A percentile compares a stretch with the other conserved stretches of the same genome.
Conservation (phyloP, 2,797 vertebrate species). For the Lagodon rhomboides region DNA sequence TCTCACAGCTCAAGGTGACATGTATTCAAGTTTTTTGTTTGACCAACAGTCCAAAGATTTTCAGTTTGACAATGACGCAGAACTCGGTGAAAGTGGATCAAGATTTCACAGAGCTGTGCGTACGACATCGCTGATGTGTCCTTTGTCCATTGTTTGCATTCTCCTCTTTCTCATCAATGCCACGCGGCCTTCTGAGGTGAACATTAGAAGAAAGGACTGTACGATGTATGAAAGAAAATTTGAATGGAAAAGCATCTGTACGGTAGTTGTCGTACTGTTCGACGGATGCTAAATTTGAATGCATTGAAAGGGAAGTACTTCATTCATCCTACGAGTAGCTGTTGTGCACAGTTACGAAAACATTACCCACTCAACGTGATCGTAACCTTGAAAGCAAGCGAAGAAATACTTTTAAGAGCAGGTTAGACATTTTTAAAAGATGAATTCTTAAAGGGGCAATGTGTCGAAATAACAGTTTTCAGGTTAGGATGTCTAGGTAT, state of each 20-base stretch:
- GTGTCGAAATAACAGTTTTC: too few species aligned
- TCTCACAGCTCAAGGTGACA: constrained; percentile 33
- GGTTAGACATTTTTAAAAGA: too few species aligned
- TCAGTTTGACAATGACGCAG: background rate
- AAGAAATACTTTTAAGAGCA: too few species aligned
- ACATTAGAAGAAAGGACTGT: background rate
- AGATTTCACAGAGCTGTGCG: background rate
- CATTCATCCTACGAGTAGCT: background rate
- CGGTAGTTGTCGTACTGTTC: background rate
- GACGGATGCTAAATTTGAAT: background rate
- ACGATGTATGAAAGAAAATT: background rate
- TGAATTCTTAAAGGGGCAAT: too few species aligned
- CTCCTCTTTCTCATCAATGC: background rate
- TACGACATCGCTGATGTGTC: background rate
- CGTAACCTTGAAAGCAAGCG: background rate
- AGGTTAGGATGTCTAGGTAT: too few species aligned
- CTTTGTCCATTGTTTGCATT: background rate
- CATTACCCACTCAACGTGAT: background rate
- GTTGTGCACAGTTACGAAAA: background rate
- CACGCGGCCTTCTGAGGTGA: background rate
- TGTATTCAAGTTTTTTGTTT: constrained; percentile 27
- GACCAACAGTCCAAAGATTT: background rate
- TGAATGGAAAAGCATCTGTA: background rate
- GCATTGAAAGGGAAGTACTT: background rate
- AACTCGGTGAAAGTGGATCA: background rate